A percentile compares a stretch with the other conserved stretches of the same genome.
phyloP scores from a whole-genome alignment of 2,888 invertebrate species.

The Toxonevra muliebris region DNA sequence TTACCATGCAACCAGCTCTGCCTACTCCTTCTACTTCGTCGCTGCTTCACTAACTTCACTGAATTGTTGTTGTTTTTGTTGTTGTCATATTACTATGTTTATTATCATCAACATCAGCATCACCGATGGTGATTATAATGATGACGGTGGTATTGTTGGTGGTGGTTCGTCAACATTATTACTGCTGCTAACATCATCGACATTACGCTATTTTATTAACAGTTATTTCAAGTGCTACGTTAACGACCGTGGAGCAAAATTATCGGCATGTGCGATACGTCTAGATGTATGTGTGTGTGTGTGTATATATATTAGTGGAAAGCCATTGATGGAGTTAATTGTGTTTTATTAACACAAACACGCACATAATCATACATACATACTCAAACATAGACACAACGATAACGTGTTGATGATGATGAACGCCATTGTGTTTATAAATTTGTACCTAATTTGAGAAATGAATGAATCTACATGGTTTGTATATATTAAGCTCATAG shows the following conservation, averaged over 20 bases:
- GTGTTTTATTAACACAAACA: constrained; percentile 64
- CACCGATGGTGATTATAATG: not conserved
- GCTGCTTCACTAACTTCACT: no score
- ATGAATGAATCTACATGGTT: not conserved
- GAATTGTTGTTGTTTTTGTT: not conserved
- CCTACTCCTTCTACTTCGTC: not conserved
- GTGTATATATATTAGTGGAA: constrained; percentile 33
- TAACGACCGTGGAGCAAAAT: constrained; percentile 25
- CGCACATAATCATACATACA: constrained; percentile 3
- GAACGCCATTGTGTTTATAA: constrained; percentile 50
- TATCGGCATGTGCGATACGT: not conserved
- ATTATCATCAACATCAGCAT: not conserved
- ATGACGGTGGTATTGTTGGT: no score
- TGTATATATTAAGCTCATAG: not conserved
- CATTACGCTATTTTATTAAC: constrained; percentile 20
- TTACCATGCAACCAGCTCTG: constrained; percentile 3
- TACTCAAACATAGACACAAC: constrained; percentile 24
- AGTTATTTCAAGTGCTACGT: constrained; percentile 25
- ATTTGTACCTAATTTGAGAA: constrained; percentile 35
- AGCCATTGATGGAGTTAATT: constrained; percentile 62
- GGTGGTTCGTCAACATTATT: no score
- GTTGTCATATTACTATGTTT: not conserved
- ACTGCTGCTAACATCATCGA: no score
- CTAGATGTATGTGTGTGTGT: constrained; percentile 6
- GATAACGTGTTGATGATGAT: constrained; percentile 52